Evolutionary conservation across 1,140 invertebrate species (phyloP), one percentile per base, ranked within the genome.

Genomic region (Bombus confusus): DNA sequence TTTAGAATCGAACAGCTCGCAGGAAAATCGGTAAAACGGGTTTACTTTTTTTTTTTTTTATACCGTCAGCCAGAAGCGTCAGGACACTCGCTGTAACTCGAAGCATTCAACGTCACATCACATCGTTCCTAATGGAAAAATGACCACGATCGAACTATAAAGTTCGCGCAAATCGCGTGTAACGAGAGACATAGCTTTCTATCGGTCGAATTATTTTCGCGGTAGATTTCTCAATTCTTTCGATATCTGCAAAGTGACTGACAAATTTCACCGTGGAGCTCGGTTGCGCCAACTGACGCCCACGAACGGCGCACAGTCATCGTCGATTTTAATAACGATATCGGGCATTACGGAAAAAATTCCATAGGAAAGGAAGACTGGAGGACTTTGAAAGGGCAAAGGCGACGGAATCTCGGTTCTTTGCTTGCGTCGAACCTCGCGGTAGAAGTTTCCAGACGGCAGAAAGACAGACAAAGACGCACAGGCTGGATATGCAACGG

Each of bases 311-410:
- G 47, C 74, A 39, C n/a, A 31, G 62, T 83, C 82, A 52, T 57
- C 74, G 74, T 41, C 75, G 75, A 59, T 59, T 66, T 84, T 84
- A 84, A 80, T 79, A 79, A 84, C 83, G 76, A 78, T 80, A 80
- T 80, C 77, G 52, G 31, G 9, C 28, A 2, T 12, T 28, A n/a
- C 18, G 15, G 59, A 41, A 74, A 73, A 73, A 80, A 86, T 71
- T 25, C n/a, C 47, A 41, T 18, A 31, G 47, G 28, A 57, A 39
- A 52, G 64, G 71, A 37, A 15, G 71, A 57, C 31, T 80, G 39
- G 69, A n/a, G 43, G 64, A 66, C 47, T n/a, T 68, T n/a, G 74
- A 86, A 86, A 86, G 80, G 78, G 52, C 39, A 89, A 74, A 88
- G 72, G 85, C 68, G 57, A 79, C 62, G 59, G 74, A 57, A 52